phyloP scores from a whole-genome alignment of 2,113 vertebrate species.

The Scopus umbretta region DNA sequence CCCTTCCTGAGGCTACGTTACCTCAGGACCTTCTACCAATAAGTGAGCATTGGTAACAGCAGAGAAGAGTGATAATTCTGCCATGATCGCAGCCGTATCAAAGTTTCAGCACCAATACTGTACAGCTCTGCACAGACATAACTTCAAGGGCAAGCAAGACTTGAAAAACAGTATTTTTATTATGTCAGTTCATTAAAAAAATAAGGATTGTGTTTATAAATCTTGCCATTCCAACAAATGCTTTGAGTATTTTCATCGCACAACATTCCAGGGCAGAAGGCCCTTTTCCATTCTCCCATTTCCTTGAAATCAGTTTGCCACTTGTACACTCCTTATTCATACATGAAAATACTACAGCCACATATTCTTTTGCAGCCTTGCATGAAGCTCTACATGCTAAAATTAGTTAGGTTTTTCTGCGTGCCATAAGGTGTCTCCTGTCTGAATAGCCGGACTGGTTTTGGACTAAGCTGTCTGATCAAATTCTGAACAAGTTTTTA shows the following conservation, averaged over 20 bases:
- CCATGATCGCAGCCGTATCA: accelerated
- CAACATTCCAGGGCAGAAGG: neutral
- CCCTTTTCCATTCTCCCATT: neutral
- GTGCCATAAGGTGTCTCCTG: neutral
- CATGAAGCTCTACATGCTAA: neutral
- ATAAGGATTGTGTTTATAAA: neutral
- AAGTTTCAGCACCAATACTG: neutral
- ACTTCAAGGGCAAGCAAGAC: neutral
- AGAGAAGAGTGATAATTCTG: neutral
- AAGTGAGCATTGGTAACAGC: neutral
- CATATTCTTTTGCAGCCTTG: neutral
- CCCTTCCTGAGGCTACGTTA: neutral
- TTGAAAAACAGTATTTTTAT: neutral
- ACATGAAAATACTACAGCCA: neutral
- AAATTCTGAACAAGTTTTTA: neutral
- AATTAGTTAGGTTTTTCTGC: neutral
- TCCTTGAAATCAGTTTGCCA: neutral
- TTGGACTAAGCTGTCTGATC: neutral
- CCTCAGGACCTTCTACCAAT: neutral
- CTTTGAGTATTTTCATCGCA: neutral
- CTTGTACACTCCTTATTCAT: neutral
- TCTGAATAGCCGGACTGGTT: neutral
- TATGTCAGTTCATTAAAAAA: neutral
- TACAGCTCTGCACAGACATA: neutral
- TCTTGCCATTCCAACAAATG: neutral